These are phyloP conservation scores for Clupea harengus DNA, from an alignment of 2,113 vertebrate genomes.

Conservation along the genomic window DNA sequence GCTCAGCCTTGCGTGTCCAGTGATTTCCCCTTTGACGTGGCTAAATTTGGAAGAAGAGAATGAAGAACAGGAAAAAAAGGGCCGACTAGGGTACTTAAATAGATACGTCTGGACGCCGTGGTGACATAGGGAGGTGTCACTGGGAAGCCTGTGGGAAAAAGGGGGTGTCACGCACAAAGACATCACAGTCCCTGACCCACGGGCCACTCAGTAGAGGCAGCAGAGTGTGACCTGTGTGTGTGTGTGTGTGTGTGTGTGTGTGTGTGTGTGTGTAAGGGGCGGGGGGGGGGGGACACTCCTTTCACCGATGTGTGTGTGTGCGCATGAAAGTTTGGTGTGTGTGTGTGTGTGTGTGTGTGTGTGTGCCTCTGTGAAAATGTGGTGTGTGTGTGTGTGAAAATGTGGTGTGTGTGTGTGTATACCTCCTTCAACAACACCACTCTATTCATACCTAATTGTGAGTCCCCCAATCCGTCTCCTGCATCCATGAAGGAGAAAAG, in stretches of 20 bases:
- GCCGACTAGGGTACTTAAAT: conserved; percentile 28
- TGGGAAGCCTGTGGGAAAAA: conserved; percentile 23
- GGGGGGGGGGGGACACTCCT: background rate
- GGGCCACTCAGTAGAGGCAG: conserved; percentile 20
- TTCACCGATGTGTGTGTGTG: background rate
- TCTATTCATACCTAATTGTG: no score
- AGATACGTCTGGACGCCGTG: conserved; percentile 25
- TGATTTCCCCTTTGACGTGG: conserved; percentile 2
- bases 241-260: background rate
- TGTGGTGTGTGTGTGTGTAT: no score
- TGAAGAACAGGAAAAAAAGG: background rate
- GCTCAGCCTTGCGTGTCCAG: conserved; percentile 18
- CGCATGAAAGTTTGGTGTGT: background rate
- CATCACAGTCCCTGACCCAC: conserved; percentile 16
- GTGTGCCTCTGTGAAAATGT: no score
- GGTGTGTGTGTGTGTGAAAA: background rate
- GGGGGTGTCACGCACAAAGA: conserved; percentile 27
- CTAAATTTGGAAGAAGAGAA: conserved; percentile 7
- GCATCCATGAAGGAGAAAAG: no score
- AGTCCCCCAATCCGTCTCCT: no score
- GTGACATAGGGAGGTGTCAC: conserved; percentile 27
- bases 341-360: no score
- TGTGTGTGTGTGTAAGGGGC: background rate
- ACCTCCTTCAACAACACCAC: no score
- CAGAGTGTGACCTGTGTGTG: conserved; percentile 37